Evolutionary conservation across 2,797 vertebrate species (phyloP).

Genomic region (Sebastolobus altivelis): DNA sequence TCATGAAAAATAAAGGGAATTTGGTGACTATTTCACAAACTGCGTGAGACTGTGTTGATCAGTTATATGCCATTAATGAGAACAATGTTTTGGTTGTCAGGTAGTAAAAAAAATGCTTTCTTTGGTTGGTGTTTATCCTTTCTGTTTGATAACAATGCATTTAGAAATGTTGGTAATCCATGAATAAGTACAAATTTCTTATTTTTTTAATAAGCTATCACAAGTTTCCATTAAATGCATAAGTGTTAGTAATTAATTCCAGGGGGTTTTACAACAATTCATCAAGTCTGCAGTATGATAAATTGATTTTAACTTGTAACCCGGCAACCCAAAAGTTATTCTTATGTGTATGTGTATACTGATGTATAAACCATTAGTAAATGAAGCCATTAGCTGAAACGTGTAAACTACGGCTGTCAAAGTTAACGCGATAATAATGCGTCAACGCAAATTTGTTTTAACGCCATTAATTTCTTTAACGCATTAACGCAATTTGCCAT

Average conservation of each 20-base stretch:
- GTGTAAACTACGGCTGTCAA: too few species aligned
- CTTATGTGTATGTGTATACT: background rate
- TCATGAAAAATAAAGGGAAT: too few species aligned
- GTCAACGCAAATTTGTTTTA: too few species aligned
- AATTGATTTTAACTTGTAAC: background rate
- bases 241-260: background rate
- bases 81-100: background rate
- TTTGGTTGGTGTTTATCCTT: background rate
- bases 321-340: background rate
- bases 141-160: background rate
- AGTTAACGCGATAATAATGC: too few species aligned
- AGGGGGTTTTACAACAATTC: background rate
- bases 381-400: background rate
- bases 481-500: too few species aligned
- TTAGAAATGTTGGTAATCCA: background rate
- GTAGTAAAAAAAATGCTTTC: background rate
- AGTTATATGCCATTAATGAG: background rate
- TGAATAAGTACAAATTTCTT: background rate
- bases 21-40: too few species aligned
- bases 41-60: background rate
- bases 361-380: background rate
- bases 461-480: too few species aligned
- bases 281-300: background rate
- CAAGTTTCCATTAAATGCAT: background rate
- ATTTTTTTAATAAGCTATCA: background rate